These are phyloP conservation scores for Drosophila obscura DNA, from an alignment of 1,140 invertebrate genomes.

Conservation along the genomic window DNA sequence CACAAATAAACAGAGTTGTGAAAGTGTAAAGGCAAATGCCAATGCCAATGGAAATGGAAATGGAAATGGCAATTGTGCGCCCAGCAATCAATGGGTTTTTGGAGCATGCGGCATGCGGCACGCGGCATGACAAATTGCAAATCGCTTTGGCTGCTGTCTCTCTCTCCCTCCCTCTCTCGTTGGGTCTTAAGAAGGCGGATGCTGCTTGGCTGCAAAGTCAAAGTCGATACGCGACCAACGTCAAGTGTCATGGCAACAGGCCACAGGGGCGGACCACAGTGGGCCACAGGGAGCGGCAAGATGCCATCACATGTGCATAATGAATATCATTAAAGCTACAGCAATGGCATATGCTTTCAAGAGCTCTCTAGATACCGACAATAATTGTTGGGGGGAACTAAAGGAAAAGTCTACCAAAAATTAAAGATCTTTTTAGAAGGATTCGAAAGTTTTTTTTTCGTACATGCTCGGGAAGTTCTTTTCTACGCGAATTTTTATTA, in stretches of 20 bases:
- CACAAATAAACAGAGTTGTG: conserved; percentile 33
- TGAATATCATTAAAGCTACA: no score
- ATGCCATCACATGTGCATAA: no score
- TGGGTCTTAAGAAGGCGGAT: conserved; percentile 55
- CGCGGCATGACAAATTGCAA: conserved; percentile 62
- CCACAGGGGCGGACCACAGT: conserved; percentile 1
- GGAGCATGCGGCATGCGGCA: conserved; percentile 50
- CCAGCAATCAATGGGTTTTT: conserved; percentile 58
- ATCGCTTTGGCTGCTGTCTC: conserved; percentile 35
- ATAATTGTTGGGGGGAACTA: no score
- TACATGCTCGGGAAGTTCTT: no score
- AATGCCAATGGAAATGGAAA: conserved; percentile 40
- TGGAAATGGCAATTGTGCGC: conserved; percentile 53
- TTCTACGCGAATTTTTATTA: no score
- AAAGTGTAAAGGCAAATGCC: conserved; percentile 46
- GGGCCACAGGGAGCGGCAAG: neutral
- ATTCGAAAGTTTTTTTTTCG: no score
- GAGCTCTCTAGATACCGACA: no score
- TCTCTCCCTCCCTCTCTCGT: neutral
- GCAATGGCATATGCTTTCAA: no score
- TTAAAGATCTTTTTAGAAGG: no score
- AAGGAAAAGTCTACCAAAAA: no score
- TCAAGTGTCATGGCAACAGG: conserved; percentile 50
- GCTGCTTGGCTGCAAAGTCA: conserved; percentile 4
- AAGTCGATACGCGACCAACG: conserved; percentile 19